phyloP scores from a whole-genome alignment of 2,113 vertebrate species.

The Genyomyrus donnyi region DNA sequence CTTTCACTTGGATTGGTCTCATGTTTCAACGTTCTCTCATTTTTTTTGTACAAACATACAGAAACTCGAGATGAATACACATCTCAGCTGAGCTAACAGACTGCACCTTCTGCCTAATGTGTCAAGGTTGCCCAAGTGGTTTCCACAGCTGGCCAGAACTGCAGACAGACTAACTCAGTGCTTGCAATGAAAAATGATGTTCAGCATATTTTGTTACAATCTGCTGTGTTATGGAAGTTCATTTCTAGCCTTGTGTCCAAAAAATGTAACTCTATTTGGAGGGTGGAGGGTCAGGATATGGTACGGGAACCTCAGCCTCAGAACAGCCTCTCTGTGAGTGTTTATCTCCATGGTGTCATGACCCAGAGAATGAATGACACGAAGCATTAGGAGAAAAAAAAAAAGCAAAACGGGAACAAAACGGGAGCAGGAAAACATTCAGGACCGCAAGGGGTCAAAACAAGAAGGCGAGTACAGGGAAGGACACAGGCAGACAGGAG shows the following conservation, averaged over 20 bases:
- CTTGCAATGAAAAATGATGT: not conserved
- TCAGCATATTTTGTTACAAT: not conserved
- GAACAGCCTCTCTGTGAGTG: not conserved
- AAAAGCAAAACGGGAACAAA: not conserved
- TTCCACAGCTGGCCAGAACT: not conserved
- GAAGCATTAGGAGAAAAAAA: not conserved
- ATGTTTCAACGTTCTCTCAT: conserved; percentile 36
- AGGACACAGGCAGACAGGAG: no score
- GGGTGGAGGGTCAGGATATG: not conserved
- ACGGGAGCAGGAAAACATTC: no score
- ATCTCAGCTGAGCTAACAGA: conserved; percentile 91
- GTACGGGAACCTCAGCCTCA: not conserved
- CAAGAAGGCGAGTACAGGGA: no score
- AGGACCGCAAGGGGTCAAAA: no score
- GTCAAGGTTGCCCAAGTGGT: not conserved
- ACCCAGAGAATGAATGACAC: not conserved
- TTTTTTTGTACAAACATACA: conserved; percentile 57
- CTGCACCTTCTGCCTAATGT: conserved; percentile 15
- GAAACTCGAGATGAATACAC: conserved; percentile 86
- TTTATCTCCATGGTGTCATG: not conserved
- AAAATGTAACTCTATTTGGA: not conserved
- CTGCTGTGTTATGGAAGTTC: not conserved
- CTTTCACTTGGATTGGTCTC: conserved; percentile 69
- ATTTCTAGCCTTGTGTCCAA: not conserved
- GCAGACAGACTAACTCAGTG: not conserved